Base-by-base conservation (phyloP, 2,797 vertebrate genomes). In the Artibeus jamaicensis region DNA sequence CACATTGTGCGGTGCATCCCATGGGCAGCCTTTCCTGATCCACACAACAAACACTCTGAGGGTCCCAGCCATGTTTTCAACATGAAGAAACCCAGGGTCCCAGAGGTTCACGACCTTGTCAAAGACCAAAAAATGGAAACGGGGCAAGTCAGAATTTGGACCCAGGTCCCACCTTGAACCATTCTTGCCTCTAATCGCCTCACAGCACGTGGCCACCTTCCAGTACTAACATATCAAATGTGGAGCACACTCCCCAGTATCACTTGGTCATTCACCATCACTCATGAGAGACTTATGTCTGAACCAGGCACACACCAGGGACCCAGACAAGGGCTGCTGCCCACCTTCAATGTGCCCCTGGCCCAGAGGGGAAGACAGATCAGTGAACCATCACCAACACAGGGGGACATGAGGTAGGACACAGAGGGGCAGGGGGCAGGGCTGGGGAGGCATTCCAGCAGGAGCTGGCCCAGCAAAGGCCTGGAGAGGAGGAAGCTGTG, bases 361-460 rank as follows among this genome's bases (percentile, higher is more conserved):
- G 24, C 37, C n/a, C 34, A 78, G 39, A 39, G 34, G 12, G n/a
- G 59, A 77, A 62, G 53, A 22, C 6, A 44, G 42, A 55, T 50
- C 39, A 9, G 57, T 15, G 53, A 85, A 7, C 32, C 1, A 4
- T 55, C 62, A n/a, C 5, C 18, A 6, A 2, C 10, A 9, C 73
- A 4, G 22, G 2, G 14, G 26, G 12, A 4, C 6, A 5, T 3
- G 9, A 24, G 4, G 34, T 1, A 24, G 34, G 7, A 22, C 0
- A 9, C 16, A 18, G 22, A 21, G 0, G 1, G 34, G 46, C 2
- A 50, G 65, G 34, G 16, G n/a, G 7, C 0, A 22, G 3, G 29
- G 7, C 2, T 11, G 9, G 59, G 34, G 34, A 76, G 32, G 59
- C 29, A 22, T n/a, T 83, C 84, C 32, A 37, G 76, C 55, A 44